Evolutionary conservation across 2,797 vertebrate species (phyloP), one percentile per base, ranked within the genome.

Genomic region (Acipenser oxyrinchus): DNA sequence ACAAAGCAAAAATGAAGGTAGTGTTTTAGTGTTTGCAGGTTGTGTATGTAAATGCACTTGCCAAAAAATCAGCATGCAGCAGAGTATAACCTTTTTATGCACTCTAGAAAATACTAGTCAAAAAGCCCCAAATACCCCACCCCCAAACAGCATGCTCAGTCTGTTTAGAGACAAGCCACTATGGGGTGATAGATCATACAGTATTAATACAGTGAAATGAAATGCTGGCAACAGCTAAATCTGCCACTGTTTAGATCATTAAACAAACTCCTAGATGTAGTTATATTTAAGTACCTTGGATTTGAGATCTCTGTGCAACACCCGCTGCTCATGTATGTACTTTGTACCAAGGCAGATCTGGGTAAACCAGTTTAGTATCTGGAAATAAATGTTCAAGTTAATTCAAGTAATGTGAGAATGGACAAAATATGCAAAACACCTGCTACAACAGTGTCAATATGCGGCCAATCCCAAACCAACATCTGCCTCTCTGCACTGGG

Each of bases 261-360:
- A 8, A 53, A 53, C 12, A 8, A 6, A 53, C 51, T 53, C 8
- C 51, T 53, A 53, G 51, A 8, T 53, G 12, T 12, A 53, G 51
- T 12, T 53, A 60, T 18, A 60, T 18, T n/a, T 55, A 11, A 18
- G 81, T 76, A 97, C 96, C 91, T 97, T 96, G 58, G 94, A 93
- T 75, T 98, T 98, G 73, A 97, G 88, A 76, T 98, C 96, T 78
- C 95, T 87, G 82, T 98, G 95, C 66, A 97, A 79, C 51, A 95
- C 91, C 60, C 80, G 79, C 70, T 90, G 90, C 67, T 92, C 89
- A 1, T 98, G 95, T 81, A 98, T 90, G 65, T 97, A 82, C 65
- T 90, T 89, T 63, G 93, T 79, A 53, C 89, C 89, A 50, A 91
- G 78, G 76, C 95, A 98, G 80, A 98, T 92, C 70, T 98, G 92